Evolutionary conservation across 2,797 vertebrate genomes (phyloP).

Genomic region (Falco columbarius): DNA sequence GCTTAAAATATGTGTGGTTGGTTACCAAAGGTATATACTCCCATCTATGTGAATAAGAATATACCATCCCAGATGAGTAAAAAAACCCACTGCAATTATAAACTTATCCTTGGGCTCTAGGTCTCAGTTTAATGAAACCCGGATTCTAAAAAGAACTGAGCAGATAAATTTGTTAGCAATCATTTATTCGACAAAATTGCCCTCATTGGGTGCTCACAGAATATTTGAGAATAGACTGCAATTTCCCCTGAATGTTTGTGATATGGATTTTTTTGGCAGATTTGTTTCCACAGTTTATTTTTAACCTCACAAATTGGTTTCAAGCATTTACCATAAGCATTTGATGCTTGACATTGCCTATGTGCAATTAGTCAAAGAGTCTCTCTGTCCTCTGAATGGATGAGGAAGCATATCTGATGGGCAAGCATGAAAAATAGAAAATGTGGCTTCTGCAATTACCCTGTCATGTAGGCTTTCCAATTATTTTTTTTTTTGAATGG

Average conservation of each 20-base stretch:
- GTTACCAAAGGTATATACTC: neutral
- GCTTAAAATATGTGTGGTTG: neutral
- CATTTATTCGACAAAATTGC: neutral
- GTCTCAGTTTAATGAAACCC: neutral
- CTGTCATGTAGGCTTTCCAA: neutral
- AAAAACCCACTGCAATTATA: neutral
- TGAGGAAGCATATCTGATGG: neutral
- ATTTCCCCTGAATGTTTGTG: neutral
- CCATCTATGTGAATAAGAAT: accelerated
- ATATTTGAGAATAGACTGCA: neutral
- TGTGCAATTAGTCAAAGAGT: neutral
- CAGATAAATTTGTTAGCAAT: neutral
- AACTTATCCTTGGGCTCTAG: neutral
- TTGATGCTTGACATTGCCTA: neutral
- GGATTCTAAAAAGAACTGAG: neutral
- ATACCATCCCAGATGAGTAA: neutral
- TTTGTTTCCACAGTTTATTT: neutral
- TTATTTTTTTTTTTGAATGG: neutral
- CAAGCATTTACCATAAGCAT: neutral
- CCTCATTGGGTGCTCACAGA: neutral
- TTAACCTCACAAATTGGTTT: neutral
- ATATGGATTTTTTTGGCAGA: neutral
- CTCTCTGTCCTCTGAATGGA: neutral
- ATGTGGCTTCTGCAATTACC: neutral
- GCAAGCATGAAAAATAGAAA: neutral